phyloP scores from a whole-genome alignment of 1,140 invertebrate genomes.

The Cataglyphis hispanica region DNA sequence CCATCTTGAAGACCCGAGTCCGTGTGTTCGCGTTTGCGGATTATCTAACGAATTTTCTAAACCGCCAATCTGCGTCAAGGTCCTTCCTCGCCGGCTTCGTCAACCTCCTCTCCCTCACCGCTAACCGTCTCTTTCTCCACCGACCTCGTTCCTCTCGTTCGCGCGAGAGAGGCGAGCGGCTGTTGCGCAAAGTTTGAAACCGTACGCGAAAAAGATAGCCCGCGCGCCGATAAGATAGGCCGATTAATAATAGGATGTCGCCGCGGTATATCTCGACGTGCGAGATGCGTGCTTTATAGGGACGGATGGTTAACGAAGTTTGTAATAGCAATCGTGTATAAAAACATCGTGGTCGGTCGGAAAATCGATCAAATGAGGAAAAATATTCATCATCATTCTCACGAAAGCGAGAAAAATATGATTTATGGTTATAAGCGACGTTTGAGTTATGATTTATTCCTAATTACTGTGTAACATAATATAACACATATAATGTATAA shows the following conservation, averaged over 20 bases:
- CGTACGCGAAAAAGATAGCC: slow-evolving; percentile 65
- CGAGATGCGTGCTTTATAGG: slow-evolving; percentile 37
- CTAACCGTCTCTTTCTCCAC: not conserved
- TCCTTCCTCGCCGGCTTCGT: slow-evolving; percentile 33
- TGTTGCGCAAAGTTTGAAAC: slow-evolving; percentile 71
- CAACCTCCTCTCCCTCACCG: not conserved
- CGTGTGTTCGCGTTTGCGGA: slow-evolving; percentile 58
- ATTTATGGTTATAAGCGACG: not conserved
- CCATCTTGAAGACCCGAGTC: slow-evolving; percentile 78
- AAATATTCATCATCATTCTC: not conserved
- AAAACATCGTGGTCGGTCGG: not conserved
- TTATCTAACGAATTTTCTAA: slow-evolving; percentile 78
- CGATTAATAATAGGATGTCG: slow-evolving; percentile 65
- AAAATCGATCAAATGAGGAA: not conserved
- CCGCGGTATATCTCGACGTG: slow-evolving; percentile 13
- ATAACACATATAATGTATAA: too few relatives aligned
- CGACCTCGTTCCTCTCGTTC: slow-evolving; percentile 4
- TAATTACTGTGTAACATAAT: too few relatives aligned
- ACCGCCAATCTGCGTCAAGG: slow-evolving; percentile 65
- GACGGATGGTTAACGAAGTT: not conserved
- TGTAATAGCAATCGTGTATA: not conserved
- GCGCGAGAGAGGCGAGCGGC: slow-evolving; percentile 1
- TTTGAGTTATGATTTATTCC: too few relatives aligned
- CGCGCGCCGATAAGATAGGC: slow-evolving; percentile 68
- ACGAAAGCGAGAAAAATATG: not conserved